These are phyloP conservation scores for Pammene fasciana DNA, from an alignment of 2,888 invertebrate species.

Conservation along the genomic window DNA sequence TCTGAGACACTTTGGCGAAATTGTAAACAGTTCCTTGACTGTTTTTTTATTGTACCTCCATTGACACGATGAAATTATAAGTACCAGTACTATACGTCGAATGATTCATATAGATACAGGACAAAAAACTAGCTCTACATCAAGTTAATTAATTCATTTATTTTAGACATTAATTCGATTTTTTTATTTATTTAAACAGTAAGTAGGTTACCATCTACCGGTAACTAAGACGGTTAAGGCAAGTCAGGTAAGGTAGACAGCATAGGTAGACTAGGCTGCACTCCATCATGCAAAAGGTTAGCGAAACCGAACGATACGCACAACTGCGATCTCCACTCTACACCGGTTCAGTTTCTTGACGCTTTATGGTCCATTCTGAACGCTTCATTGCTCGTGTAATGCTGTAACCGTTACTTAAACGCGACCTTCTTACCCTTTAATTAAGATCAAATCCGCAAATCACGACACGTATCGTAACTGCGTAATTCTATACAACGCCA, in stretches of 20 bases:
- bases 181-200: too few species aligned
- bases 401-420: conserved; percentile 26
- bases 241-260: too few species aligned
- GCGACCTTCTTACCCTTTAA: conserved; percentile 23
- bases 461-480: conserved; percentile 27
- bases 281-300: too few species aligned
- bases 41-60: neutral
- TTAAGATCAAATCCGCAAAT: conserved; percentile 35
- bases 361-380: conserved; percentile 4
- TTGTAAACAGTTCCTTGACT: conserved; percentile 43
- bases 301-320: neutral
- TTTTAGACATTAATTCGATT: too few species aligned
- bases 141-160: too few species aligned
- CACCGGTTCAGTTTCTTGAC: neutral
- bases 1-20: conserved; percentile 34
- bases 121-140: too few species aligned
- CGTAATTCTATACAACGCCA: conserved; percentile 35
- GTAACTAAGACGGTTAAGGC: too few species aligned
- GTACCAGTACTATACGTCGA: too few species aligned
- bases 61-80: neutral
- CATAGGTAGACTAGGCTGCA: too few species aligned
- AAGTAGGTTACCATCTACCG: too few species aligned
- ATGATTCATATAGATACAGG: too few species aligned
- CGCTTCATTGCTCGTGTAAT: conserved; percentile 12
- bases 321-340: neutral